Evolutionary conservation across 2,888 invertebrate species (phyloP).

Genomic region (Agapostemon virescens): DNA sequence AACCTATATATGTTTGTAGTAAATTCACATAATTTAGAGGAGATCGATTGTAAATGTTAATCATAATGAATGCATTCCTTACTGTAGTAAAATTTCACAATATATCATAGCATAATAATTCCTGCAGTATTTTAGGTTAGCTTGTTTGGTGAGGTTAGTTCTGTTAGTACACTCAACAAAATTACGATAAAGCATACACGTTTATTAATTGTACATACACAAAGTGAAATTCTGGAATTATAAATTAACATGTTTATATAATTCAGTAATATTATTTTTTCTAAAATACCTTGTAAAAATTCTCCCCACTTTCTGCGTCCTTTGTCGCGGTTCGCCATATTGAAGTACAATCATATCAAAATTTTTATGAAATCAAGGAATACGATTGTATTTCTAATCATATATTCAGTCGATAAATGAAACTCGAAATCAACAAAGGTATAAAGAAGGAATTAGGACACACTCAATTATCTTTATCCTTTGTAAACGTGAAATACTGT

Average conservation of each 20-base stretch:
- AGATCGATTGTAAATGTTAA: slow-evolving; percentile 29
- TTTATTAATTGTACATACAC: slow-evolving; percentile 29
- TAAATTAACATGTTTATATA: slow-evolving; percentile 36
- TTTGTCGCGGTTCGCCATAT: slow-evolving; percentile 81
- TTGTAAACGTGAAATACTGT: not conserved
- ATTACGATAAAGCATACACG: slow-evolving; percentile 15
- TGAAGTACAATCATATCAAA: slow-evolving; percentile 73
- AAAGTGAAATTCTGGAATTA: slow-evolving; percentile 32
- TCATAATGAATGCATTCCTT: slow-evolving; percentile 35
- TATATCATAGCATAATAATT: slow-evolving; percentile 50
- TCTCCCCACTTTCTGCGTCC: slow-evolving; percentile 81
- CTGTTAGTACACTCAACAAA: slow-evolving; percentile 36
- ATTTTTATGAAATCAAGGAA: slow-evolving; percentile 55
- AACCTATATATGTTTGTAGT: slow-evolving; percentile 35
- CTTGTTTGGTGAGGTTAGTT: slow-evolving; percentile 76
- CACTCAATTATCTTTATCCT: not conserved
- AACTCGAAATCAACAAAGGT: not conserved
- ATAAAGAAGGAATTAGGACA: not conserved
- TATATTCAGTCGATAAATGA: slow-evolving; percentile 13
- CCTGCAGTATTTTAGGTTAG: slow-evolving; percentile 74
- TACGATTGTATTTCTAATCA: slow-evolving; percentile 29
- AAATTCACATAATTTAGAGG: slow-evolving; percentile 32
- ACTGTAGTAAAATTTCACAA: slow-evolving; percentile 48
- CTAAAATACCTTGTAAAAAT: slow-evolving; percentile 79
- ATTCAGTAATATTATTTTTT: slow-evolving; percentile 47